Evolutionary conservation across 2,113 vertebrate species (phyloP), one percentile per base, ranked within the genome.

Genomic region (Poeciliopsis prolifica): DNA sequence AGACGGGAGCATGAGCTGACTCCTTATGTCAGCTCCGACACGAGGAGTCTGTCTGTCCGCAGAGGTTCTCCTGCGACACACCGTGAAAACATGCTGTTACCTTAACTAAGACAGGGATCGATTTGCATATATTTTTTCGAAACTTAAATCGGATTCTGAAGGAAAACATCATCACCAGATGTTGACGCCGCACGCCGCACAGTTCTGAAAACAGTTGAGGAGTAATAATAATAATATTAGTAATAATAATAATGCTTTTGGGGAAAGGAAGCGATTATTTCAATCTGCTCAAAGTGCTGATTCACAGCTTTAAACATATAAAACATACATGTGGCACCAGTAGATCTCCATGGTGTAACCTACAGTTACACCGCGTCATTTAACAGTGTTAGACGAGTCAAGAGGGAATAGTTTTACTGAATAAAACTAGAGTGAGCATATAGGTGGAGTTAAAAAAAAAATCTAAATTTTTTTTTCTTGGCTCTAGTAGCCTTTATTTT

Each of bases 101-200:
- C 86, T 70, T 61, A 84, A 75, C 76, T 78, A 72, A 80, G 83
- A 83, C 85, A 85, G 72, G 82, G 76, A 88, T 89, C 78, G 64
- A 42, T 40, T 11, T 40, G 13, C 13, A 75, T 85, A 14, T 42
- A 14, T 42, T 14, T 84, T 69, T 76, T 26, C 67, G 83, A 78
- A 77, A 80, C 82, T 88, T 85, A 66, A 86, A 90, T 85, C 67
- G 28, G 74, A 88, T 85, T 79, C 42, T 58, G 61, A 17, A 72
- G 73, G 72, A 79, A 35, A 77, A 84, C 88, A 81, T 81, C 78
- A 70, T 86, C 75, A 84, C 44, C 51, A 74, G 70, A 69, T 3
- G n/a, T 48, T 28, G 65, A 78, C 4, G 77, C 78, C 75, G 24
- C n/a, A 1, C n/a, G n/a, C n/a, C n/a, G 29, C n/a, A 28, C 33